Base-by-base conservation (phyloP, 2,113 vertebrate species). In the Machaerirhynchus nigripectus region DNA sequence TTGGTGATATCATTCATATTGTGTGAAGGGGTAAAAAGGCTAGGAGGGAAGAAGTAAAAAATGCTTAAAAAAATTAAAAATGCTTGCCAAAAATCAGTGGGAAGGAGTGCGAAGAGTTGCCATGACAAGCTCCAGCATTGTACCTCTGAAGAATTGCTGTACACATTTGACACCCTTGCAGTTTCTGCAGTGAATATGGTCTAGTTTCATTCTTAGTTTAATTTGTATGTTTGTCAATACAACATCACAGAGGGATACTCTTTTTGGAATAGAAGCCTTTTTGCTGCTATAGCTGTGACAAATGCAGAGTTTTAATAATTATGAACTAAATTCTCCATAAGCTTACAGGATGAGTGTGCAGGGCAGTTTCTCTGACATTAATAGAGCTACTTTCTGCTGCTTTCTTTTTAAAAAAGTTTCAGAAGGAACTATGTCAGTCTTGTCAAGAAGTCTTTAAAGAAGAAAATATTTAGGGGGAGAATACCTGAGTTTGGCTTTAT, bases 31-130 rank as follows among this genome's bases (percentile, higher is more conserved):
- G 59, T 47, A 15, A 31, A 56, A 63, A 71, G 55, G n/a, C 84
- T 96, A 95, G 83, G 71, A 97, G 83, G 53, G 44, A 96, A 95
- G 71, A 84, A 91, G 94, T 90, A 95, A 95, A 96, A 96, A 90
- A 49, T 49, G 30, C 61, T 81, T 89, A 56, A 92, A 93, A 91
- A 87, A 91, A 55, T 78, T 77, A 60, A 92, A 96, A 97, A 92
- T 69, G 13, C 87, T 97, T 83, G 78, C 84, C 86, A 95, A 96
- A 96, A 98, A 94, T 63, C 96, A 97, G 97, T 97, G 92, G 95
- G 97, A 97, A 96, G 97, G 86, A 98, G 96, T 97, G 96, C 96
- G 94, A 97, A 96, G 87, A 53, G 97, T 98, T 98, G 76, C 94
- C 94, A 97, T 98, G 97, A 92, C 97, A 97, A 98, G 96, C 71